Evolutionary conservation across 2,113 vertebrate genomes (phyloP).

Genomic region (Chaetodon trifascialis): DNA sequence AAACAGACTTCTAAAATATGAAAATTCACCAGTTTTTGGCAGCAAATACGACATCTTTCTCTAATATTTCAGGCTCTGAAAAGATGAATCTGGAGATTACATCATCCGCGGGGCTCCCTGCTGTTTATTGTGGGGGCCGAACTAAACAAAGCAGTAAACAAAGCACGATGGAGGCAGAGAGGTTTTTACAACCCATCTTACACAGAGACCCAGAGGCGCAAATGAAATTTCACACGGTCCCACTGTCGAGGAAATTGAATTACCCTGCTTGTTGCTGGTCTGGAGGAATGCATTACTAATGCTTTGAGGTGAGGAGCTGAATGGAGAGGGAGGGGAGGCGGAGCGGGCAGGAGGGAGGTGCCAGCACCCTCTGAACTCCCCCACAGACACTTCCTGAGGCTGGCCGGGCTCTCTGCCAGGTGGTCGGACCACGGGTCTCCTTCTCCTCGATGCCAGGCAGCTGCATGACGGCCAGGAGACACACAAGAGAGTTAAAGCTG

Average conservation of each 20-base stretch:
- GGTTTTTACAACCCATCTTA: conserved; percentile 47
- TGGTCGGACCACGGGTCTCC: conserved; percentile 40
- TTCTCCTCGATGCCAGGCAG: conserved; percentile 65
- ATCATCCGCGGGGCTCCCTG: conserved; percentile 36
- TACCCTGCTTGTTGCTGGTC: conserved; percentile 72
- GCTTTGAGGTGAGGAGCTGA: conserved; percentile 78
- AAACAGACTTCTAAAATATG: neutral
- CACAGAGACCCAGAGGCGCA: conserved; percentile 51
- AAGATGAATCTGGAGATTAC: conserved; percentile 20
- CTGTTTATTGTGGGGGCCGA: conserved; percentile 52
- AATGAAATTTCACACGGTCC: conserved; percentile 80
- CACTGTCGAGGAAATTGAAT: conserved; percentile 81
- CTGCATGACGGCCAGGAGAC: conserved; percentile 62
- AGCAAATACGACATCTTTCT: neutral
- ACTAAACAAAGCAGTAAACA: conserved; percentile 65
- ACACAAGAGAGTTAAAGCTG: conserved; percentile 23
- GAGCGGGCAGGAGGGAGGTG: neutral
- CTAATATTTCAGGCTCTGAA: neutral
- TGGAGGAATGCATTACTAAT: conserved; percentile 83
- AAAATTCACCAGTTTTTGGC: neutral
- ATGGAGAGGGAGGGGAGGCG: conserved; percentile 44
- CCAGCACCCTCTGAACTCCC: conserved; percentile 39
- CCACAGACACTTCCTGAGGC: conserved; percentile 74
- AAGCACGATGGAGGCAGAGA: conserved; percentile 43
- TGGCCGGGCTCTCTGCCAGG: conserved; percentile 70